Base-by-base conservation (phyloP, 2,888 invertebrate species). In the Spialia ferax region DNA sequence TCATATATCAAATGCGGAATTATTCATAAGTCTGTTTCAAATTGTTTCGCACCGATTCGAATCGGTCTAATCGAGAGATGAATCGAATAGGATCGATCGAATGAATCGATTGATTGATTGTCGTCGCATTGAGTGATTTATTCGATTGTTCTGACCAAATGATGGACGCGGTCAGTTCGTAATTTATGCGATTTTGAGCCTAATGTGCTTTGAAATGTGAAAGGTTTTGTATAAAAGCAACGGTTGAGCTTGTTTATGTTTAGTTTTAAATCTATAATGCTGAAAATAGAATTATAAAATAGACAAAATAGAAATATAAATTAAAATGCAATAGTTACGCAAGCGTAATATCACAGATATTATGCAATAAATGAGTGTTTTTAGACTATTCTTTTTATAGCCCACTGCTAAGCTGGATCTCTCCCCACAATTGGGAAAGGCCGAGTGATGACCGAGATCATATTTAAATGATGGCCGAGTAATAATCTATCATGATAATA, bases 51-150 rank as follows among this genome's bases (percentile, higher is more conserved):
- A 79, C 82, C 82, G 83, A 77, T 78, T 78, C 86, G 84, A 85
- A 84, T 82, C 83, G 81, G 73, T 79, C 74, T 81, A 81, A 82
- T 84, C 82, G 81, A 82, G 66, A 66, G 87, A 90, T 88, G 82
- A 82, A 92, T 90, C 87, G 90, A 89, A 87, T 84, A 80, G 81
- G 85, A 86, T 83, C 89, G 84, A 80, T 80, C 82, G 82, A 81
- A 79, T 83, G 32, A 86, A 80, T 80, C 80, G 84, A 85, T 86
- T 91, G 91, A 91, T 91, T 86, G 85, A 91, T 91, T 77, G 85
- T 79, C 76, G 78, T 80, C 79, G 73, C 74, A 73, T 66, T 60
- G 59, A 80, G 81, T 90, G 90, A 92, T 92, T 91, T 90, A 92
- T 91, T 59, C 26, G 52, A 65, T 22, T 23, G 59, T 18, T 59